phyloP scores from a whole-genome alignment of 2,113 vertebrate genomes.

The Glareola pratincola region DNA sequence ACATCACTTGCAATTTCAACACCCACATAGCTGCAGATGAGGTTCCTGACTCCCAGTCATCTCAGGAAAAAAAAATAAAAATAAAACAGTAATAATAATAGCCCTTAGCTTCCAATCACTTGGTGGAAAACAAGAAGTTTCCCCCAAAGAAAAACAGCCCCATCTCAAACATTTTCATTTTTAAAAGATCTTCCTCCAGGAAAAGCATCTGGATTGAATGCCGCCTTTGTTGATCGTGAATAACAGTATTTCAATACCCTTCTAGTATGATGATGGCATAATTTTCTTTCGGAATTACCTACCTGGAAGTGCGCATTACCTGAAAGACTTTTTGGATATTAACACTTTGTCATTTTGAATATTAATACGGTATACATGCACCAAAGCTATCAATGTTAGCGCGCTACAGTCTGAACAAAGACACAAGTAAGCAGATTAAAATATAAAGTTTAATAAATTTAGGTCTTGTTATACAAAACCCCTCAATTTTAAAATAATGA shows the following conservation, averaged over 20 bases:
- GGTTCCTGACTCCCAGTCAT: background rate
- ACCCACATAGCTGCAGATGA: background rate
- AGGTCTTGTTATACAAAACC: background rate
- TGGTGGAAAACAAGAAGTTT: background rate
- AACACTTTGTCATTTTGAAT: background rate
- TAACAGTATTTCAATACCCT: background rate
- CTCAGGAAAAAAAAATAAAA: background rate
- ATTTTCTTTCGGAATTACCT: background rate
- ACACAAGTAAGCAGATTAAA: background rate
- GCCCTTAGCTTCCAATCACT: background rate
- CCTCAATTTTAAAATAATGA: background rate
- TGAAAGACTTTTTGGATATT: background rate
- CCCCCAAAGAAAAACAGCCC: background rate
- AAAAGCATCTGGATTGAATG: background rate
- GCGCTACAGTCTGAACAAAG: background rate
- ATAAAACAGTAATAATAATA: background rate
- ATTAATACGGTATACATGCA: background rate
- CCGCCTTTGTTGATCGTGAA: background rate
- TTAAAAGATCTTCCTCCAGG: background rate
- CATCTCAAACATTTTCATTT: background rate
- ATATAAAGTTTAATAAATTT: background rate
- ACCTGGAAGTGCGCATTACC: background rate
- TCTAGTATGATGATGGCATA: background rate
- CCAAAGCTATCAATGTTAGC: background rate
- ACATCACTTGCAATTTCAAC: constrained; percentile 14